Evolutionary conservation across 1,140 invertebrate species (phyloP), one percentile per base, ranked within the genome.

Genomic region (Dufourea novaeangliae): DNA sequence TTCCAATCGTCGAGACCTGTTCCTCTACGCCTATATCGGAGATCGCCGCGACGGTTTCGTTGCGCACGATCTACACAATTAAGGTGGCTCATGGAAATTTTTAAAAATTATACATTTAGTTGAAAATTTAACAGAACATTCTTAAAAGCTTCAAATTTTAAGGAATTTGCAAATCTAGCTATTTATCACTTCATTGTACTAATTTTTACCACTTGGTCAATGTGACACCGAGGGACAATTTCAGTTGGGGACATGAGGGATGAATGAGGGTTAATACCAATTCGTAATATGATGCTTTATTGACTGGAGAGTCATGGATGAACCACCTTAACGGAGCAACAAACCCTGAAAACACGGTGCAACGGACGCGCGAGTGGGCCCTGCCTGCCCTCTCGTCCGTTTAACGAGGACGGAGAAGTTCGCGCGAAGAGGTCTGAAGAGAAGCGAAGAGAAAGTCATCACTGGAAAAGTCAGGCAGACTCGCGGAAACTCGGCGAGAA

Each of bases 321-420:
- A 71, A 69, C 73, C 59, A 76, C 69, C n/a, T 76, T 76, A 76
- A 76, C 73, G 73, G 66, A 69, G 73, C 66, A 76, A 61, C 73
- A 76, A 76, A 76, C 66, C 66, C 54, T 68, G 64, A 76, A 76
- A 46, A 76, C 14, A 5, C 66, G 66, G 73, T 61, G 73, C 73
- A 76, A 76, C 54, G 73, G 27, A 69, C 73, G 73, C 73, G 12
- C 8, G 54, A 76, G 73, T n/a, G 61, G 73, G 32, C 41, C 41
- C 61, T 22, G 10, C 29, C 37, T 39, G n/a, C 20, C 1, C 27
- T 50, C 5, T 25, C 10, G 27, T 29, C n/a, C 50, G 50, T 75
- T 4, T 75, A 76, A 76, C 74, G 66, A 76, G 74, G 74, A 70
- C 74, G 54, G 37, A 22, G 52, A 37, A 63, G 56, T 32, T n/a